Evolutionary conservation across 1,140 invertebrate genomes (phyloP), one percentile per base, ranked within the genome.

Genomic region (Ruditapes philippinarum): DNA sequence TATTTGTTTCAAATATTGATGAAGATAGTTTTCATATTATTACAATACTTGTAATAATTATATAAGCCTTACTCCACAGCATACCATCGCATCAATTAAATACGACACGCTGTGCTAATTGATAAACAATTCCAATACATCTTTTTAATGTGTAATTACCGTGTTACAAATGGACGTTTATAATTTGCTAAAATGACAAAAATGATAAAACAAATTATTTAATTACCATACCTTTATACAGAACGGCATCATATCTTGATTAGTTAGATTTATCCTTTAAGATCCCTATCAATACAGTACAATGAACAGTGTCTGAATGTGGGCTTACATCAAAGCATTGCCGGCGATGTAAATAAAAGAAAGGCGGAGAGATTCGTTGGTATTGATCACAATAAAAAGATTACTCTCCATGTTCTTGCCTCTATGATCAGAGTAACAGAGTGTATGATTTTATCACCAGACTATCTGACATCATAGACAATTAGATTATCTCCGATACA

Each of bases 361-460:
- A 22, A 38, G 65, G 33, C n/a, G 33, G 14, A 40, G 38, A n/a
- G 14, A 38, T 25, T 4, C 22, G 9, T 12, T 36, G 1, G 36
- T 70, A 70, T 70, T 70, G 65, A 70, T 70, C 33, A 1, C 33
- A 40, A 70, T 70, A 70, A 70, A 70, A 36, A 38, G 65, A 70
- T 70, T 70, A 40, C 65, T 38, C 33, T 70, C 33, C 65, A 28
- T 38, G 25, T 70, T 33, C 25, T 31, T 38, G 33, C 22, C 65
- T 17, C 17, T 0, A 22, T 70, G 38, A 36, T 70, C 17, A 70
- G 65, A 2, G 65, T n/a, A 38, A 0, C 33, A 17, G 65, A 40
- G 36, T 17, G 14, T 70, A 70, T 70, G 65, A 70, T 70, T 70
- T 19, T 33, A 70, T 38, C 33, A 70, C 33, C 2, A 70, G 65